Percentiles rank a stretch among this genome's conserved stretches.
These are phyloP conservation scores for Mastomys natalensis DNA, from an alignment of 2,113 vertebrate species.

Conservation along the genomic window DNA sequence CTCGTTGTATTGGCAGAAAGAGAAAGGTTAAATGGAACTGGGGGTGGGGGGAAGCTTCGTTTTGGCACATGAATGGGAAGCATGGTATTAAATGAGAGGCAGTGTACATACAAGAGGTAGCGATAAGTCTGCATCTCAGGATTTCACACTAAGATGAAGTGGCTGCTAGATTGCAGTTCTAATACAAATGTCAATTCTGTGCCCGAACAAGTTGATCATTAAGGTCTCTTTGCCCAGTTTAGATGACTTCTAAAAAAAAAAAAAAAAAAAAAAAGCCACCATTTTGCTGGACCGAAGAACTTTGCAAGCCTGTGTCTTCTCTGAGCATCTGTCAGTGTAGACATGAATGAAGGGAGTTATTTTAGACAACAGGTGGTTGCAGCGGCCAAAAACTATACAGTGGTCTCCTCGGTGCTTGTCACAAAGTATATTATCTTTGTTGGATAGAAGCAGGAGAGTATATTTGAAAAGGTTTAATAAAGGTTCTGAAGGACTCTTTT, in stretches of 20 bases:
- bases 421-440: conserved; percentile 67
- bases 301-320: conserved; percentile 37
- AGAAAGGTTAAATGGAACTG: neutral
- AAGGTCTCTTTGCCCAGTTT: conserved; percentile 45
- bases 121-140: neutral
- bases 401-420: conserved; percentile 58
- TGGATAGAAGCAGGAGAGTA: conserved; percentile 51
- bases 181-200: conserved; percentile 18
- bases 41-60: neutral
- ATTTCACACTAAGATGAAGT: neutral
- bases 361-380: conserved; percentile 63
- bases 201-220: conserved; percentile 3
- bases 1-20: neutral
- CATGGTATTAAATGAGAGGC: neutral
- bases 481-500: conserved; percentile 61
- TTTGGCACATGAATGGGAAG: neutral
- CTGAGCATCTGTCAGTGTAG: conserved; percentile 24
- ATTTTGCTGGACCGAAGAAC: conserved; percentile 52
- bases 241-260: neutral
- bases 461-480: conserved; percentile 77
- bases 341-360: conserved; percentile 59
- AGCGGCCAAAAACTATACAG: conserved; percentile 55
- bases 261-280: neutral
- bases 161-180: conserved; percentile 12
- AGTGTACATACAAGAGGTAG: neutral